Evolutionary conservation across 2,113 vertebrate genomes (phyloP).

Genomic region (Phoenicopterus ruber): DNA sequence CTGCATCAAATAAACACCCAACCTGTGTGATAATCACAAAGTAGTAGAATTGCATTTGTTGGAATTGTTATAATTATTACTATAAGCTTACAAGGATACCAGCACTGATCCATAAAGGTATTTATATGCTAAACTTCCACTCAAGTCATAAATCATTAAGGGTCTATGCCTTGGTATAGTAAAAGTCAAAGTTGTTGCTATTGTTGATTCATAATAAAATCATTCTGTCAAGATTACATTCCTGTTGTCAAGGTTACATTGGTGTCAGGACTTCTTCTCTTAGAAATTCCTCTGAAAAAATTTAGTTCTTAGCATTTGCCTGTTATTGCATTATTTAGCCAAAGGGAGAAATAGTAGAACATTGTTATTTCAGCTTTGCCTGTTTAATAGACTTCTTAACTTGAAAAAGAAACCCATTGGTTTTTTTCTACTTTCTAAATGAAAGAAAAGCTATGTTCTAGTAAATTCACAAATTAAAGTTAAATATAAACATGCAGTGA

Average conservation of each 20-base stretch:
- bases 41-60: not conserved
- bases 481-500: conserved; percentile 14
- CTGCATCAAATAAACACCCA: not conserved
- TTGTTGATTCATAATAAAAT: not conserved
- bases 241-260: not conserved
- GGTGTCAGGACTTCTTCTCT: not conserved
- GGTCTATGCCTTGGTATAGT: not conserved
- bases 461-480: conserved; percentile 48
- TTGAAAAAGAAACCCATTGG: not conserved
- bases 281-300: not conserved
- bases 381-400: conserved; percentile 6
- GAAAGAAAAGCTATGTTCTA: not conserved
- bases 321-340: conserved; percentile 4
- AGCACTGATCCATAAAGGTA: not conserved
- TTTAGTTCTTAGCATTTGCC: not conserved
- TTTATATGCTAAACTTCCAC: not conserved
- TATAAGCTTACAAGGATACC: not conserved
- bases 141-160: not conserved
- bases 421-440: not conserved
- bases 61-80: not conserved
- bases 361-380: not conserved
- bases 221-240: not conserved
- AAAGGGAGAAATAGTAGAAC: not conserved
- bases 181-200: not conserved
- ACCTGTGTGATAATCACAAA: not conserved